phyloP scores from a whole-genome alignment of 2,797 vertebrate species.

The Calcarius lapponicus region DNA sequence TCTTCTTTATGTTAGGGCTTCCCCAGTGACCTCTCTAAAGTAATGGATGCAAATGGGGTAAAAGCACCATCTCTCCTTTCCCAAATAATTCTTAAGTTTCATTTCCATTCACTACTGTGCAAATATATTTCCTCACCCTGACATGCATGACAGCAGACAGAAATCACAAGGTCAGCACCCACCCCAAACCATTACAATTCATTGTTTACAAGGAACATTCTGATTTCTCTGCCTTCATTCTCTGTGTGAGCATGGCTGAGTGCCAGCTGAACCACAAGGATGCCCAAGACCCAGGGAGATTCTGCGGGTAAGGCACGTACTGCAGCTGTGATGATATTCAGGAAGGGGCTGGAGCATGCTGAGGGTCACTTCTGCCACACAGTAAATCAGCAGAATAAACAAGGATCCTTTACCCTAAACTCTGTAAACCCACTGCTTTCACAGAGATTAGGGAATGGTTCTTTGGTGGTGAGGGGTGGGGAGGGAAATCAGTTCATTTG shows the following conservation, averaged over 20 bases:
- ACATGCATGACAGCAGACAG: not conserved
- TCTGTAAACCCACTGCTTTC: not conserved
- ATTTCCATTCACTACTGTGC: not conserved
- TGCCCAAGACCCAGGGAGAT: not conserved
- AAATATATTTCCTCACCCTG: not conserved
- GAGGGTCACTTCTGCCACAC: conserved; percentile 1
- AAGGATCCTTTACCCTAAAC: not conserved
- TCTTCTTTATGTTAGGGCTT: not conserved
- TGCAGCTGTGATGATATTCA: not conserved
- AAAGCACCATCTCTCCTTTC: not conserved
- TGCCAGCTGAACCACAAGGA: not conserved
- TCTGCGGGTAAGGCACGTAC: not conserved
- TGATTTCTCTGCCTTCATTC: not conserved
- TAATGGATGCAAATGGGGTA: not conserved
- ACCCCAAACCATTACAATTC: not conserved
- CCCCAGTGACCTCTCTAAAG: not conserved
- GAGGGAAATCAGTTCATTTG: not conserved
- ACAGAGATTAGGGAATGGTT: not conserved
- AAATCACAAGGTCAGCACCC: not conserved
- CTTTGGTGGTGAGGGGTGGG: not conserved
- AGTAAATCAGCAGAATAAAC: not conserved
- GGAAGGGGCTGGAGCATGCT: not conserved
- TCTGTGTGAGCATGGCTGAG: not conserved
- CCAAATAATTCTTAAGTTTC: not conserved
- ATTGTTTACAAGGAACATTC: not conserved